Base-by-base conservation (phyloP, 1,140 invertebrate genomes). In the Daktulosphaira vitifoliae region DNA sequence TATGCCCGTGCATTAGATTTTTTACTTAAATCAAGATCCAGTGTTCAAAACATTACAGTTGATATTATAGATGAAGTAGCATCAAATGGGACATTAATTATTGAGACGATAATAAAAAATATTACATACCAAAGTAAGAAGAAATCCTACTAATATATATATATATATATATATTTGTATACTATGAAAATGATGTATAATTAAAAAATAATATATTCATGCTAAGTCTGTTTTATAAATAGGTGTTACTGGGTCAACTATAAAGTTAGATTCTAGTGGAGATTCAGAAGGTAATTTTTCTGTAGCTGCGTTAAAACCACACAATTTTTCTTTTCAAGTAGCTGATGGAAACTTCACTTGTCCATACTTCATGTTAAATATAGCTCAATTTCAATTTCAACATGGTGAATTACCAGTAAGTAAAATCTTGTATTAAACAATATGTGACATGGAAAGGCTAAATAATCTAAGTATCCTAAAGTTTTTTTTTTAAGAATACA, bases 201-300 rank as follows among this genome's bases (percentile, higher is more conserved):
- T n/a, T n/a, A n/a, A n/a, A n/a, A n/a, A n/a, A n/a, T n/a, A n/a
- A n/a, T n/a, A n/a, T n/a, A n/a, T n/a, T n/a, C n/a, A n/a, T n/a
- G n/a, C n/a, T n/a, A n/a, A n/a, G n/a, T n/a, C n/a, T n/a, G n/a
- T n/a, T n/a, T n/a, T n/a, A n/a, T n/a, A n/a, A n/a, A 8, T 69
- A 97, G 93, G 93, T 82, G 85, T 98, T 42, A 90, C 92, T 38
- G 95, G 94, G 7, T 86, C 90, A 69, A 85, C 82, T 37, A 94
- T 96, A 59, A 86, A 89, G 69, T 82, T 98, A 51, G 93, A 98
- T 76, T 80, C 87, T 68, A 86, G 90, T 71, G 95, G 94, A 16
- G 92, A 98, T 73, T 96, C 94, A 0, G 91, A 96, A 74, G 95
- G 95, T 2, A 97, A 97, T 74, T 98, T 95, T 76, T 95, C 94